Evolutionary conservation across 1,140 invertebrate species (phyloP).

Genomic region (Octopus sinensis): DNA sequence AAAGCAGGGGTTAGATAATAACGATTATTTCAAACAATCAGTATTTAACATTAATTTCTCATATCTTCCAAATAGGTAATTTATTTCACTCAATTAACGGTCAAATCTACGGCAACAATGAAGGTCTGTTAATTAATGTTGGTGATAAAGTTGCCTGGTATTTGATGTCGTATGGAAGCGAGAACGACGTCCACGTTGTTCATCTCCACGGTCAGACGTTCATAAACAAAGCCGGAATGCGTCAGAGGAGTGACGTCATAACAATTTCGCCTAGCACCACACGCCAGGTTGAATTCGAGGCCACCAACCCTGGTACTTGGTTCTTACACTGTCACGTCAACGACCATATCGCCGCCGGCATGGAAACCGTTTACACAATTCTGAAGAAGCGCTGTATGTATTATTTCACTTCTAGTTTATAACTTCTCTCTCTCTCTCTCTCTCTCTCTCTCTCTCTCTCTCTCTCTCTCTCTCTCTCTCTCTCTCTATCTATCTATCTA

Average conservation of each 20-base stretch:
- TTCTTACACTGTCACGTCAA: conserved; percentile 42
- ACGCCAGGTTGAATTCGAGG: conserved; percentile 42
- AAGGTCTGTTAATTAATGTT: conserved; percentile 38
- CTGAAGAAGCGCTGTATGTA: neutral
- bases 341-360: conserved; percentile 32
- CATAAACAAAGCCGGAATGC: conserved; percentile 29
- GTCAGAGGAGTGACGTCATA: conserved; percentile 42
- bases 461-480: too few relatives aligned
- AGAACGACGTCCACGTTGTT: conserved; percentile 45
- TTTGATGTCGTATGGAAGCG: conserved; percentile 44
- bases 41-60: too few relatives aligned
- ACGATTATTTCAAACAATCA: too few relatives aligned
- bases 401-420: too few relatives aligned
- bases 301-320: conserved; percentile 46
- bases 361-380: conserved; percentile 33
- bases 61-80: conserved; percentile 10
- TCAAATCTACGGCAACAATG: conserved; percentile 40
- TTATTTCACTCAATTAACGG: conserved; percentile 47
- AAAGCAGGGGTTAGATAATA: too few relatives aligned
- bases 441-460: too few relatives aligned
- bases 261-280: conserved; percentile 47
- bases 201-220: conserved; percentile 52
- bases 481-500: too few relatives aligned
- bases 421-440: too few relatives aligned
- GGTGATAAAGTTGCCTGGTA: conserved; percentile 46